A percentile compares a stretch with the other conserved stretches of the same genome.
phyloP scores from a whole-genome alignment of 2,797 vertebrate species.

The Cyprinella venusta region DNA sequence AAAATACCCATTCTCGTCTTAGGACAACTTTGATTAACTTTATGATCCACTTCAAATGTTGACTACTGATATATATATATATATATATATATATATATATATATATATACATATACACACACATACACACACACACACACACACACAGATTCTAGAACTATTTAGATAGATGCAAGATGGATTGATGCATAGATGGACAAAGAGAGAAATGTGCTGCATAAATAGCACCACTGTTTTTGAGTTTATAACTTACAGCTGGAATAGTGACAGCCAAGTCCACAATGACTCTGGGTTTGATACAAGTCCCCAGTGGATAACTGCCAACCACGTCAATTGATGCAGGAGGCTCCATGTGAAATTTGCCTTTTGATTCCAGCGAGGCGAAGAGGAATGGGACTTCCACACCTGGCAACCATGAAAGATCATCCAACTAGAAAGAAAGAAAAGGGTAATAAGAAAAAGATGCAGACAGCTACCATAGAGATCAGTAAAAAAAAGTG shows the following conservation, averaged over 20 bases:
- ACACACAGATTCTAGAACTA: neutral
- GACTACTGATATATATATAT: neutral
- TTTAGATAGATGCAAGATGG: neutral
- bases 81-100: too few relatives aligned
- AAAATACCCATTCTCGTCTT: too few relatives aligned
- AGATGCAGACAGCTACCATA: neutral
- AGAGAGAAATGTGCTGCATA: neutral
- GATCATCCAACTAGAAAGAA: constrained; percentile 79
- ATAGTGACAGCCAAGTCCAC: constrained; percentile 91
- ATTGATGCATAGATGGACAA: neutral
- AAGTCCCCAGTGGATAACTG: constrained; percentile 93
- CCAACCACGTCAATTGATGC: constrained; percentile 87
- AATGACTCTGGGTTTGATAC: constrained; percentile 83
- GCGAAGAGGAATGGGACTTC: constrained; percentile 88
- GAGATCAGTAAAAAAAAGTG: neutral
- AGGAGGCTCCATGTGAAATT: constrained; percentile 87
- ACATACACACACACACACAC: too few relatives aligned
- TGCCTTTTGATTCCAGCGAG: constrained; percentile 86
- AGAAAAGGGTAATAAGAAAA: neutral
- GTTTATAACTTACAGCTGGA: constrained; percentile 81
- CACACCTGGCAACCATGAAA: constrained; percentile 86
- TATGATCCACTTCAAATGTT: too few relatives aligned
- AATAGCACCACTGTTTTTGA: neutral
- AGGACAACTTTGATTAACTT: too few relatives aligned
- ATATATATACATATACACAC: too few relatives aligned